Base-by-base conservation (phyloP, 2,113 vertebrate genomes). In the Lepus timidus region DNA sequence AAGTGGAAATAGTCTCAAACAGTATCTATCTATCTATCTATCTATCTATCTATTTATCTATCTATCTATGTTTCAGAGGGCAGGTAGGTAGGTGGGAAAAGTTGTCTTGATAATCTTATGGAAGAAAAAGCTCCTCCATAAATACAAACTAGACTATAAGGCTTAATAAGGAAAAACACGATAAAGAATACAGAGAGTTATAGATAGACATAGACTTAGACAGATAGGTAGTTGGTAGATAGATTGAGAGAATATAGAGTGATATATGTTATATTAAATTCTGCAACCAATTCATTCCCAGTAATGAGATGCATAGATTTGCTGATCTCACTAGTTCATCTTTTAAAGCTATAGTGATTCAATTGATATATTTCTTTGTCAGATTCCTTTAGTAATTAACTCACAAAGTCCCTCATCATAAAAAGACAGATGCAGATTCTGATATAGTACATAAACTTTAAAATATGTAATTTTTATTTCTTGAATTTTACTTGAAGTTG, bases 81-180 rank as follows among this genome's bases (percentile, higher is more conserved):
- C 29, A 93, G 44, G 44, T 65, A 65, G 58, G 6, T 27, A 33
- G 51, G 65, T 39, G 64, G 75, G 29, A 68, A 79, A 85, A 62
- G n/a, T 55, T 55, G 39, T 85, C 20, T 82, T 75, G 0, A 16
- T 93, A 88, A 81, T 14, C 19, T 7, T 0, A 79, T 70, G n/a
- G 39, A 88, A 44, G 25, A 36, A 86, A 44, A 76, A 67, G 51
- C 10, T 58, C 80, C 22, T 81, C 36, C 85, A 52, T 81, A 85
- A 90, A 87, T 78, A 73, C 33, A 51, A 74, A 70, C 20, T 70
- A 64, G 31, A 89, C 1, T 85, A 73, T 89, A 91, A 95, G 67
- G 85, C 33, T 12, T 83, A 90, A 58, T 86, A 2, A 25, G 17
- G 44, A 25, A 74, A 51, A 85, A 29, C 12, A 80, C 25, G 67